phyloP scores from a whole-genome alignment of 1,140 invertebrate species.

The Melanaphis sacchari region DNA sequence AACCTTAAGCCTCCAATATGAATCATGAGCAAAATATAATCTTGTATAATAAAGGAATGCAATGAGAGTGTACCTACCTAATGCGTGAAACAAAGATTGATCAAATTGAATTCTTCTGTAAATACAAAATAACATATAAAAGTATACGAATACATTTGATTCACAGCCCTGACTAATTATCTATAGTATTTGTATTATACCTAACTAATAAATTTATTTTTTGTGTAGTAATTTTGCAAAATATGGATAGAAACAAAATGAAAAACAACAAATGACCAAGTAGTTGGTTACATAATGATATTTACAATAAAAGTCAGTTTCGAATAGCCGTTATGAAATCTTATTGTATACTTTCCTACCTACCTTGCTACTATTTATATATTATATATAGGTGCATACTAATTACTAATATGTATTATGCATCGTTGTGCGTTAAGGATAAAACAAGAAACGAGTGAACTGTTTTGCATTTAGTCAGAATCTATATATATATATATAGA shows the following conservation, averaged over 20 bases:
- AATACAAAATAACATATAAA: not conserved
- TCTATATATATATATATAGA: not conserved
- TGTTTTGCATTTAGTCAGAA: not conserved
- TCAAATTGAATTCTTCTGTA: not conserved
- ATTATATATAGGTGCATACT: not conserved
- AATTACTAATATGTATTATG: not conserved
- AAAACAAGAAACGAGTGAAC: not conserved
- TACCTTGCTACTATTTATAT: not conserved
- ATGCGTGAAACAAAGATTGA: not conserved
- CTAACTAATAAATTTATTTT: not conserved
- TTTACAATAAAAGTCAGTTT: not conserved
- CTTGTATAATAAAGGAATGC: not conserved
- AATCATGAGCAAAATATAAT: not conserved
- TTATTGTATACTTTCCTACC: not conserved
- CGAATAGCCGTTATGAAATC: constrained; percentile 1
- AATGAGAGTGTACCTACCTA: not conserved
- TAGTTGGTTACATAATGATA: not conserved
- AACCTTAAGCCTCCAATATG: not conserved
- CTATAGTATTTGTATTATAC: not conserved
- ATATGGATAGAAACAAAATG: not conserved
- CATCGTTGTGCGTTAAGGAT: not conserved
- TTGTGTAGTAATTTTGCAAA: not conserved
- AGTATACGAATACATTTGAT: not conserved
- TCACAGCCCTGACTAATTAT: not conserved
- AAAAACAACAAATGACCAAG: not conserved